phyloP scores from a whole-genome alignment of 2,797 vertebrate species.

The Toxotes lorentzi region DNA sequence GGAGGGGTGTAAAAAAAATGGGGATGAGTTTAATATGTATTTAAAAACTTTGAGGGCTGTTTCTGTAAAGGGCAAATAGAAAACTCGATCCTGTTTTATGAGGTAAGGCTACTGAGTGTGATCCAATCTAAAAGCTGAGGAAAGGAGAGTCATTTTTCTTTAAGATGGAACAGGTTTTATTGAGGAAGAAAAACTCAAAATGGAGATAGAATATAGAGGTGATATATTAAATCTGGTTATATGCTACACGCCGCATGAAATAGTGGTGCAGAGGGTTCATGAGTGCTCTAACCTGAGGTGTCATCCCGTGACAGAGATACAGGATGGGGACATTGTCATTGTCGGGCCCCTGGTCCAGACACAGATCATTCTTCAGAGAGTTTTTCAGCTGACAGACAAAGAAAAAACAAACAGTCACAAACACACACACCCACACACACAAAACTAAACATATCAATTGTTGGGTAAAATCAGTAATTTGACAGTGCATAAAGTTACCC shows the following conservation, averaged over 20 bases:
- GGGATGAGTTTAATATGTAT: constrained; percentile 25
- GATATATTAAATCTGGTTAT: constrained; percentile 44
- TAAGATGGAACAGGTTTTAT: constrained; percentile 29
- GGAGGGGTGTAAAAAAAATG: constrained; percentile 25
- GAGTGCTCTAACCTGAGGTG: constrained; percentile 91
- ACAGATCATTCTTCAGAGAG: constrained; percentile 95
- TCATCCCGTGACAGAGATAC: constrained; percentile 98
- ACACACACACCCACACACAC: neutral
- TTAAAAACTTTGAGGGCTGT: constrained; percentile 27
- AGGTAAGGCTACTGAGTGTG: constrained; percentile 26
- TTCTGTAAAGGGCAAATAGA: constrained; percentile 33
- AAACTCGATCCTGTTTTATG: constrained; percentile 40
- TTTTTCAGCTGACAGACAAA: constrained; percentile 90
- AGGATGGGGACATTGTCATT: constrained; percentile 97
- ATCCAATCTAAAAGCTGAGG: constrained; percentile 34
- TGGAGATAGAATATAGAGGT: constrained; percentile 32
- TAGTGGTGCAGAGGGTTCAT: constrained; percentile 1
- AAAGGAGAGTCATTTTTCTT: constrained; percentile 35
- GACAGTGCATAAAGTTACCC: neutral
- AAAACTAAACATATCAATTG: neutral
- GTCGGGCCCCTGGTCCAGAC: constrained; percentile 97
- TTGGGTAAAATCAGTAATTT: neutral
- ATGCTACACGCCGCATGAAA: constrained; percentile 22
- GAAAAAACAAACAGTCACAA: constrained; percentile 22
- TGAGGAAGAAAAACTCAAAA: constrained; percentile 27